phyloP scores from a whole-genome alignment of 2,113 vertebrate genomes.

The Daboia siamensis region DNA sequence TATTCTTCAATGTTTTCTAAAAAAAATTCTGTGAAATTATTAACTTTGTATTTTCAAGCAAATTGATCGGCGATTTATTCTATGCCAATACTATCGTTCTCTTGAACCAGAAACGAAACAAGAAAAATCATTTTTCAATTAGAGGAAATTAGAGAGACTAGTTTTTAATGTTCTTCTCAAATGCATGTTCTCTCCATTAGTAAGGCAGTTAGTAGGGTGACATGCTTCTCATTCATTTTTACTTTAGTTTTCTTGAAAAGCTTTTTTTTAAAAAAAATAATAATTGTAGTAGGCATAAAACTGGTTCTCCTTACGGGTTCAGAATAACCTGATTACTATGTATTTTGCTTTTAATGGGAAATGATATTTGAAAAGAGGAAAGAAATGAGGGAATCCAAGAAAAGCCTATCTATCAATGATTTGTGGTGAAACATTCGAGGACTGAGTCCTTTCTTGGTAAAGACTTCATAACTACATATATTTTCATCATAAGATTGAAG shows the following conservation, averaged over 20 bases:
- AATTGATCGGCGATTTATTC: neutral
- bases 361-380: neutral
- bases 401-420: neutral
- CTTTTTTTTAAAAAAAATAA: neutral
- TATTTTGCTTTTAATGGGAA: neutral
- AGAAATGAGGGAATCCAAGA: neutral
- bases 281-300: neutral
- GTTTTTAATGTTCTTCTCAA: neutral
- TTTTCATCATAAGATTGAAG: neutral
- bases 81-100: neutral
- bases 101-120: neutral
- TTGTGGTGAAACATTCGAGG: neutral
- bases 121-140: neutral
- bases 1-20: neutral
- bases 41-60: neutral
- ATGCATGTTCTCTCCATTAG: neutral
- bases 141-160: neutral
- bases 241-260: neutral
- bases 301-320: neutral
- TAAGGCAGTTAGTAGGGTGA: neutral
- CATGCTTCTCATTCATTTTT: neutral
- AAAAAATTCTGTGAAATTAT: neutral
- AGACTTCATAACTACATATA: neutral
- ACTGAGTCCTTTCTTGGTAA: too few relatives aligned
- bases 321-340: neutral